Conservation (phyloP, 2,888 invertebrate genomes). For the Yponomeuta sedellus region DNA sequence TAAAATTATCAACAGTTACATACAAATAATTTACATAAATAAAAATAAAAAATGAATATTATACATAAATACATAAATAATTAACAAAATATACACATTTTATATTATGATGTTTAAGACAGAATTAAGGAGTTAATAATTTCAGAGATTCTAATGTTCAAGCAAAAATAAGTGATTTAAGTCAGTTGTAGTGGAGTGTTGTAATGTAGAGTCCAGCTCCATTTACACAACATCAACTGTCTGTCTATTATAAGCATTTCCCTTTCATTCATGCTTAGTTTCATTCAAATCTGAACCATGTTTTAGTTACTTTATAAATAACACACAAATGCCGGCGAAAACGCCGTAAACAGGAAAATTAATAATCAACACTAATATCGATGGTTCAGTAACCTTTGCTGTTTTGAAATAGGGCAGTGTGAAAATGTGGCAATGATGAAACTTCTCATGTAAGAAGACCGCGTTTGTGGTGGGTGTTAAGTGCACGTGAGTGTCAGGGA, state of each 20-base stretch:
- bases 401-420: neutral
- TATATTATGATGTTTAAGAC: too few species aligned
- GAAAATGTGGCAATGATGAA: neutral
- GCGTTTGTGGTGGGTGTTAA: neutral
- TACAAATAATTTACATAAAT: too few species aligned
- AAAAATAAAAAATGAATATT: too few species aligned
- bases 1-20: too few species aligned
- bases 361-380: neutral
- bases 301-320: neutral
- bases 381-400: neutral
- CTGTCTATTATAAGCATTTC: neutral
- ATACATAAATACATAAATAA: too few species aligned
- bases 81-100: too few species aligned
- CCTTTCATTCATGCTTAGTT: neutral
- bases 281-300: neutral
- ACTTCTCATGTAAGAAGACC: neutral
- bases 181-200: too few species aligned
- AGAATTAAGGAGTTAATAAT: too few species aligned
- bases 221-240: too few species aligned
- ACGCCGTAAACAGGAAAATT: neutral
- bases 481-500: neutral
- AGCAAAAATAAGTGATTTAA: too few species aligned
- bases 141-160: too few species aligned
- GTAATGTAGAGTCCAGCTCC: too few species aligned
- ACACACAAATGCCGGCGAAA: neutral